Base-by-base conservation (phyloP, 1,140 invertebrate species). In the Centruroides vittatus region DNA sequence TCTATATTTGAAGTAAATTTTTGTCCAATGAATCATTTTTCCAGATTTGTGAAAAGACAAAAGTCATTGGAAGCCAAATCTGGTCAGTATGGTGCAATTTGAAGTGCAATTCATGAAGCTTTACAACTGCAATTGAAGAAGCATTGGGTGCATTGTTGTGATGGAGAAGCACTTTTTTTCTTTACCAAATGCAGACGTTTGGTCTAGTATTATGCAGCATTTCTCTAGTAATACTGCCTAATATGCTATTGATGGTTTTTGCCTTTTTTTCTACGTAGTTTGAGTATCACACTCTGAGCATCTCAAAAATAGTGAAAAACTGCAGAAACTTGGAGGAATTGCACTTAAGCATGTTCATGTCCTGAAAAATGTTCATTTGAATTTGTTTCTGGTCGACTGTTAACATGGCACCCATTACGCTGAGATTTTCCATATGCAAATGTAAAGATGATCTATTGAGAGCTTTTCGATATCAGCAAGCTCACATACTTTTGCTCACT, bases 61-160 rank as follows among this genome's bases (percentile, higher is more conserved):
- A 50, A 74, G 58, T 73, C 70, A 51, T 61, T 67, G 23, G 72
- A 67, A 12, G 72, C 65, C 50, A 73, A 59, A 60, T 75, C 69
- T 34, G 69, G 68, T 55, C 58, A 65, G 60, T 73, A 73, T 52
- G 70, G 70, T 61, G n/a, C 12, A 60, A 12, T 54, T 60, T 41
- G 50, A 53, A 52, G 8, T 54, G 11, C 35, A 60, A 23, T n/a
- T 60, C 58, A 51, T 36, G 9, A 3, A 60, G 11, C 54, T 60
- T 60, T 3, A 41, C 41, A 4, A 13, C 12, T 10, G 34, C 52
- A 50, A 58, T 56, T 12, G 3, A 35, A 47, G 55, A n/a, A 4
- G 36, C 4, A 5, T 56, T 12, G 3, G 51, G 56, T 23, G 46
- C 61, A 57, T 55, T 63, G 57, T 59, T 46, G 9, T 56, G 55